Conservation (phyloP, 2,888 invertebrate species). For the Nomada goodeniana region DNA sequence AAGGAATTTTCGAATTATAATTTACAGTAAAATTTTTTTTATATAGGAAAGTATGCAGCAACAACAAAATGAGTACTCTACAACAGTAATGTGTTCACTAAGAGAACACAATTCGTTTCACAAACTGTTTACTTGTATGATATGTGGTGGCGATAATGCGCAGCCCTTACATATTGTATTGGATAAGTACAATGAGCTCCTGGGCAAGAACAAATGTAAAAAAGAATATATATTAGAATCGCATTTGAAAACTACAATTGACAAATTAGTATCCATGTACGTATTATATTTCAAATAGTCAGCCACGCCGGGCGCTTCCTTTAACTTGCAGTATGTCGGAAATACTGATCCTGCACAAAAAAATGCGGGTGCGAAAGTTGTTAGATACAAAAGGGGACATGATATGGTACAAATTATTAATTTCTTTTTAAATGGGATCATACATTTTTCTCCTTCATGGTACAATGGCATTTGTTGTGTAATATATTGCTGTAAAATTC, state of each 20-base stretch:
- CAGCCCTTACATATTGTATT: slow-evolving; percentile 65
- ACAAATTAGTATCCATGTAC: slow-evolving; percentile 61
- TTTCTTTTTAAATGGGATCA: no score
- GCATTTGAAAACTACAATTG: slow-evolving; percentile 44
- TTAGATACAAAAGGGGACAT: no score
- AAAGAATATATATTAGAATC: slow-evolving; percentile 68
- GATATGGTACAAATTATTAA: no score
- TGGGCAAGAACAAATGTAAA: slow-evolving; percentile 70
- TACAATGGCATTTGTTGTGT: no score
- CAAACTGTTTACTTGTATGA: slow-evolving; percentile 75
- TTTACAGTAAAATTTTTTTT: slow-evolving; percentile 19
- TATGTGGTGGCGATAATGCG: slow-evolving; percentile 57
- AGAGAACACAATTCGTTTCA: slow-evolving; percentile 76
- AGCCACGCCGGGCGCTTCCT: no score
- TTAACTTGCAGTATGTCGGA: no score
- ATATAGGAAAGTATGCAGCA: slow-evolving; percentile 78
- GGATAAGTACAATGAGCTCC: slow-evolving; percentile 72
- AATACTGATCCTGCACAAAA: no score
- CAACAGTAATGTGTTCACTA: slow-evolving; percentile 55
- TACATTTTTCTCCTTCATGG: no score
- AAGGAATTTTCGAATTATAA: not conserved
- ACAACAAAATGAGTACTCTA: slow-evolving; percentile 74
- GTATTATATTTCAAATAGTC: slow-evolving; percentile 39
- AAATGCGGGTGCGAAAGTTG: no score
- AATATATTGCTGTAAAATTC: no score